Base-by-base conservation (phyloP, 2,797 vertebrate genomes). In the Anisognathus igniventris region DNA sequence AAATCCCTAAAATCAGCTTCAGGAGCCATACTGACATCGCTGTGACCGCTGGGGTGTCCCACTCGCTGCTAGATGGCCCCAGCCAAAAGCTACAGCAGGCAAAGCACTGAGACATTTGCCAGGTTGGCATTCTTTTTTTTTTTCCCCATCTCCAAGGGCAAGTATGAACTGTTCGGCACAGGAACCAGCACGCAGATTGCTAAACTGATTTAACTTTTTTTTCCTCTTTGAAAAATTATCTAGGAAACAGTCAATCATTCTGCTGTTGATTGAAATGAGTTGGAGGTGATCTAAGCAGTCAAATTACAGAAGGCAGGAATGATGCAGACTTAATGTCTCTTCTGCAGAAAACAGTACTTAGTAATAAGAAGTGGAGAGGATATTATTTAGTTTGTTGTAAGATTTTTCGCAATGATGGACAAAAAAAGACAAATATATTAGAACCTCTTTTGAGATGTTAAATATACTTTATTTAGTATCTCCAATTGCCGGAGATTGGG, bases 1-100 rank as follows among this genome's bases (percentile, higher is more conserved):
- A 40, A 64, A 48, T 30, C 57, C 57, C 37, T 31, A 3, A 71
- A 64, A 37, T 5, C 27, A 25, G 19, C 44, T 27, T 54, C 16
- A 14, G 0, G 11, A 67, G 33, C 27, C 31, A 5, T 1, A 14
- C 2, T 28, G 54, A 28, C 28, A n/a, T 23, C 0, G 1, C 13
- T 14, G 81, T 15, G 64, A 30, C 27, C 0, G 0, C 40, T 0
- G 9, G 53, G n/a, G 7, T 54, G 48, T 58, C 57, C 35, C 44
- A 15, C 35, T 12, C 0, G 0, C 79, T 82, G 60, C 11, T 31
- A 48, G 42, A 28, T 48, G 67, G 67, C 76, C 70, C 71, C 71
- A 67, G 42, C 31, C 1, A 24, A 75, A 76, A 87, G 66, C 45
- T 2, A 4, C 44, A 44, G 61, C 31, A 39, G 8, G 71, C 18